Base-by-base conservation (phyloP, 37 sponge, comb jelly and placozoan genomes). In the Cliona cf. orientalis region DNA sequence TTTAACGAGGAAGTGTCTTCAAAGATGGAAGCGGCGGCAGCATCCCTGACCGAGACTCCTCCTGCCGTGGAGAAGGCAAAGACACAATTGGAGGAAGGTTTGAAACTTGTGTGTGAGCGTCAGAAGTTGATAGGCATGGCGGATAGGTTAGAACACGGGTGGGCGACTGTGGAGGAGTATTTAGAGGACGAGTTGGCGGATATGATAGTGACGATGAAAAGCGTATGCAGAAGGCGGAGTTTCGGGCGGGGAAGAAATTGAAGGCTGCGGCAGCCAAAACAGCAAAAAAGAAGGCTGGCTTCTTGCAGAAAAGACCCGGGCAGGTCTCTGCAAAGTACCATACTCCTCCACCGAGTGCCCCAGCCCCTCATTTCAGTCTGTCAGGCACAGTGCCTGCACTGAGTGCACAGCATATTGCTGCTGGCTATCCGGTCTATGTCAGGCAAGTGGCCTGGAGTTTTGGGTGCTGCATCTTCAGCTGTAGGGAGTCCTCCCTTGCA, bases 141-240 rank as follows among this genome's bases (percentile, higher is more conserved):
- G 29, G 63, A 62, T 62, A 62, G 63, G 29, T 62, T 26, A 9
- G 63, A 62, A n/a, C n/a, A n/a, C n/a, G n/a, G n/a, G n/a, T n/a
- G n/a, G n/a, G n/a, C n/a, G n/a, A n/a, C n/a, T n/a, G 63, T n/a
- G 26, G 63, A 62, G 25, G 63, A 62, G 63, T 62, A 62, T 62
- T 19, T 62, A 5, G 25, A 62, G 23, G 63, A 62, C 29, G 63
- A 62, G 23, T 22, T 62, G 6, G 63, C 63, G 23, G 26, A 22
- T 22, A n/a, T n/a, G 29, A 22, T 22, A 25, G 26, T n/a, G 63
- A 62, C 28, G 63, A 62, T 62, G 63, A 62, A 26, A 62, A 62
- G 63, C 23, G 63, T 6, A 19, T n/a, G 28, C 26, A 62, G 9
- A 49, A 49, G 14, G 53, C 53, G 14, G 53, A 49, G 14, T 19